Conservation (phyloP, 2,113 vertebrate species). For the Penelope pileata region DNA sequence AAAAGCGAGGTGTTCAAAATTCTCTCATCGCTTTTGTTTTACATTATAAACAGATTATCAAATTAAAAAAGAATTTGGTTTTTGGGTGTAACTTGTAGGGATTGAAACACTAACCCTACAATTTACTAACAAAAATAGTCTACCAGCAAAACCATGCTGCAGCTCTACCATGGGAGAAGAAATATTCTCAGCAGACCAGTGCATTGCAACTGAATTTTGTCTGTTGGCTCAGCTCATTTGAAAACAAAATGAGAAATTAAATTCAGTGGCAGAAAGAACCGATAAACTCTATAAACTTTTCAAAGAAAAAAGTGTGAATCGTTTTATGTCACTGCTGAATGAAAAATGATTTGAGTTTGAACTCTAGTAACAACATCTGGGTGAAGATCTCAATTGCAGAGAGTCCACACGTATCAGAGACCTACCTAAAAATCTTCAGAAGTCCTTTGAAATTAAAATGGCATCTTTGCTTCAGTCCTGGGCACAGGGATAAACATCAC, state of each 20-base stretch:
- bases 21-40: constrained; percentile 11
- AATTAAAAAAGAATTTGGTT: background rate
- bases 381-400: background rate
- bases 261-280: background rate
- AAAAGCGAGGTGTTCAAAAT: background rate
- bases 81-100: constrained; percentile 22
- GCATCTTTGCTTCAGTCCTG: background rate
- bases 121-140: constrained; percentile 68
- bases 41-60: background rate
- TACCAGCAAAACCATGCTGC: background rate
- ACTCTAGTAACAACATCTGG: background rate
- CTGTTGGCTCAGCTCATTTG: background rate
- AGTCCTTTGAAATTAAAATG: background rate
- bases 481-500: background rate
- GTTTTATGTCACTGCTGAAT: background rate
- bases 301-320: background rate
- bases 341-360: background rate
- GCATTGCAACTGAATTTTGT: background rate
- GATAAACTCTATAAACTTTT: background rate
- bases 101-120: constrained; percentile 46
- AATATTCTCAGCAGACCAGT: background rate
- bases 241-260: background rate
- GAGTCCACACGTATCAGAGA: background rate
- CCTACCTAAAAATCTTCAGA: background rate
- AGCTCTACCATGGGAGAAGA: background rate